Evolutionary conservation across 2,888 invertebrate species (phyloP).

Genomic region (Aphidoletes aphidimyza): DNA sequence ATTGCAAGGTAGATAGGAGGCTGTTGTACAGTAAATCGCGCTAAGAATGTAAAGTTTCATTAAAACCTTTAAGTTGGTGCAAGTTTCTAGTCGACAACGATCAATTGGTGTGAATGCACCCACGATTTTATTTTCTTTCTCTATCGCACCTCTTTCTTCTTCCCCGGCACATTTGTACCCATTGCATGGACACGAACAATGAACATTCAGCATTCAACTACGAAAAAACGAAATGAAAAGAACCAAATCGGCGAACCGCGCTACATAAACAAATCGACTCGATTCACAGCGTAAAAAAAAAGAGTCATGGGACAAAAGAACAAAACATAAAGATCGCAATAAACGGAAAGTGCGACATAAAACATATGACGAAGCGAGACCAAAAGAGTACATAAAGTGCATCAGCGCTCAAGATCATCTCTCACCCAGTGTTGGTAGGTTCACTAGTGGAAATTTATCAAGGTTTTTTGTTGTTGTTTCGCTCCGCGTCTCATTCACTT

Average conservation of each 20-base stretch:
- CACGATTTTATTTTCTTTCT: slow-evolving; percentile 19
- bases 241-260: background rate
- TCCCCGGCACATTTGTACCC: no score
- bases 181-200: background rate
- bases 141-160: no score
- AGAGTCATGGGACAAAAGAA: slow-evolving; percentile 8
- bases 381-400: background rate
- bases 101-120: slow-evolving; percentile 49
- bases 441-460: slow-evolving; percentile 7
- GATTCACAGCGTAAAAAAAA: background rate
- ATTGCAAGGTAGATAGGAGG: background rate
- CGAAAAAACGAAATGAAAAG: background rate
- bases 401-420: background rate
- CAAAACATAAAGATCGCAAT: slow-evolving; percentile 43
- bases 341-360: slow-evolving; percentile 17
- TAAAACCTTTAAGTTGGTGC: background rate
- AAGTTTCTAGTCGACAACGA: background rate
- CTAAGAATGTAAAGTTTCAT: background rate
- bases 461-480: background rate
- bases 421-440: background rate
- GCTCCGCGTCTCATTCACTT: background rate
- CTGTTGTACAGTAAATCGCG: background rate
- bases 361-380: background rate
- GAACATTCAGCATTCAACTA: no score
- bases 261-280: background rate